Evolutionary conservation across 1,140 invertebrate species (phyloP).

Genomic region (Drosophila funebris): DNA sequence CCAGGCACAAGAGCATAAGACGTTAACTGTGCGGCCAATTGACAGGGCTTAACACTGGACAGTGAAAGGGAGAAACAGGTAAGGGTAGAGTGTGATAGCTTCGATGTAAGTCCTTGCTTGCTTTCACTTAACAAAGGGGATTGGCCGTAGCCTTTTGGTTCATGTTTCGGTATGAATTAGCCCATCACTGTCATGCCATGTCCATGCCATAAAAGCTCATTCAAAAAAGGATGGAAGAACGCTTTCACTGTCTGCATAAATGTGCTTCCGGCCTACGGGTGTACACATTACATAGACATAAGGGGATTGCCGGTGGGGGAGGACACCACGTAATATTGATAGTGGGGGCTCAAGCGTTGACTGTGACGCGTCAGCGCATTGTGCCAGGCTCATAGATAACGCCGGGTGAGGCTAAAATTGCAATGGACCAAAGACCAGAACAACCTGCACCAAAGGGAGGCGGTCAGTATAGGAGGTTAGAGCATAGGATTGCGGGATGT

Average conservation of each 20-base stretch:
- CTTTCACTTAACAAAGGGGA: slow-evolving; percentile 11
- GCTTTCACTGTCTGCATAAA: not conserved
- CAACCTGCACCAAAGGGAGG: not conserved
- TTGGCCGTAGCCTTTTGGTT: slow-evolving; percentile 5
- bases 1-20: not conserved
- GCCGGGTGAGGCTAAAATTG: slow-evolving; percentile 13
- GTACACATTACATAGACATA: not conserved
- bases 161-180: slow-evolving; percentile 61
- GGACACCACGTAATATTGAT: slow-evolving; percentile 65
- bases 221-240: slow-evolving; percentile 33
- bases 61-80: not conserved
- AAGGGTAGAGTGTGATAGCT: not conserved
- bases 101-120: slow-evolving; percentile 9
- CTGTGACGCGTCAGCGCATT: slow-evolving; percentile 56
- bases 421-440: slow-evolving; percentile 2
- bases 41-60: slow-evolving; percentile 10
- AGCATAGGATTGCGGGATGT: not conserved
- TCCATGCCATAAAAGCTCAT: slow-evolving; percentile 51
- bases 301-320: not conserved
- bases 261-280: slow-evolving; percentile 15
- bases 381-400: slow-evolving; percentile 48
- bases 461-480: not conserved
- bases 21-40: not conserved
- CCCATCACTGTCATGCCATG: slow-evolving; percentile 67
- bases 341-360: slow-evolving; percentile 57